Base-by-base conservation (phyloP, 2,797 vertebrate genomes). In the Eleutherodactylus coqui region DNA sequence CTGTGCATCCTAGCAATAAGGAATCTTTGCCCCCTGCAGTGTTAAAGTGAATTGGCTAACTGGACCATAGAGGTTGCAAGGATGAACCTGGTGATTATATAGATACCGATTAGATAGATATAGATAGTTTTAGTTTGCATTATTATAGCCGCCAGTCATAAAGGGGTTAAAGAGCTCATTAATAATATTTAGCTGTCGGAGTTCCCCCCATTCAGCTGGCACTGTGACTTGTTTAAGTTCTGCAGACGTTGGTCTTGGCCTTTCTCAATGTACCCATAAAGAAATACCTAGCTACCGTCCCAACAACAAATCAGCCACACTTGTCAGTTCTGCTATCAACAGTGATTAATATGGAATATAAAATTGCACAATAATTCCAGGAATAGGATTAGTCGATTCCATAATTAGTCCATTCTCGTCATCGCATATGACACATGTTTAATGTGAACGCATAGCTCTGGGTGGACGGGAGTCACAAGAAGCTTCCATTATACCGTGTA, bases 351-450 rank as follows among this genome's bases (percentile, higher is more conserved):
- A 70, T 10, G 2, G 3, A 51, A 53, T 53, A 24, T 13, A 34
- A 47, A 67, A 32, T 41, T 32, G n/a, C 55, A 64, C n/a, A 29
- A 64, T 4, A 47, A 70, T 70, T 82, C 64, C 14, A 70, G 64
- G 64, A 70, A 70, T 2, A 53, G 79, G 79, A 49, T 51, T 53
- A 47, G 17, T 32, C 17, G 13, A 51, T 81, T 38, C 62, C 7
- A 64, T 82, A 51, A 82, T 70, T 51, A 82, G 64, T 70, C 79
- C 29, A 7, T 38, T 36, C 5, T 24, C 4, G 7, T 49, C 11
- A 9, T 27, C 0, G 62, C 53, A 27, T 24, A 3, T 38, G 79
- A 69, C 60, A 69, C 64, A 13, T 82, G 79, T 70, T 53, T 82
- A 69, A n/a, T 53, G 7, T 67, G 17, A 27, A 24, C 5, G 9